phyloP scores from a whole-genome alignment of 2,113 vertebrate genomes.

The Vombatus ursinus region DNA sequence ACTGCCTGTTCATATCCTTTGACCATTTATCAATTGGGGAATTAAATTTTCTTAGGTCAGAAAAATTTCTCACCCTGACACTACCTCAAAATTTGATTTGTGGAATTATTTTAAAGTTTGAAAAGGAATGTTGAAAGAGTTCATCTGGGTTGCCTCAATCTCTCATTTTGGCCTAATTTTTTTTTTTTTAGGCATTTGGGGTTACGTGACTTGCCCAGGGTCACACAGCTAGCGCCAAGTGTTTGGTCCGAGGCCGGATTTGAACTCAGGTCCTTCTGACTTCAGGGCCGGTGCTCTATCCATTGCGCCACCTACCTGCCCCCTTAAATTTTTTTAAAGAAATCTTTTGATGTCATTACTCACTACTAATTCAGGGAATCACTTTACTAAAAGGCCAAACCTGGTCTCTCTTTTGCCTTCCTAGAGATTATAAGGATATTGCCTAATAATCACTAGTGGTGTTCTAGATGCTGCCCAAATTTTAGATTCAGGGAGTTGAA shows the following conservation, averaged over 20 bases:
- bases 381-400: constrained; percentile 34
- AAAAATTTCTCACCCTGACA: not conserved
- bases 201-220: too few species aligned
- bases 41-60: not conserved
- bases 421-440: constrained; percentile 31
- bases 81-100: not conserved
- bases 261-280: too few species aligned
- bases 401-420: not conserved
- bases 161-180: not conserved
- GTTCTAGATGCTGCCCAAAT: not conserved
- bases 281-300: too few species aligned
- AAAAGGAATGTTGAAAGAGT: not conserved
- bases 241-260: too few species aligned
- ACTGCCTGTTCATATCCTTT: too few species aligned
- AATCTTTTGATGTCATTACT: constrained; percentile 55
- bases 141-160: not conserved
- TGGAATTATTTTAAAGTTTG: not conserved
- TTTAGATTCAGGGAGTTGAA: not conserved
- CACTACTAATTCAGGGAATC: constrained; percentile 40
- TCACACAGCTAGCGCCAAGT: too few species aligned
- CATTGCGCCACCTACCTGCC: too few species aligned
- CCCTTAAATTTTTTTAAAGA: too few species aligned
- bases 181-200: too few species aligned
- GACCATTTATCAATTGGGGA: too few species aligned
- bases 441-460: constrained; percentile 13